Base-by-base conservation (phyloP, 2,797 vertebrate genomes). In the Rhinatrema bivittatum region DNA sequence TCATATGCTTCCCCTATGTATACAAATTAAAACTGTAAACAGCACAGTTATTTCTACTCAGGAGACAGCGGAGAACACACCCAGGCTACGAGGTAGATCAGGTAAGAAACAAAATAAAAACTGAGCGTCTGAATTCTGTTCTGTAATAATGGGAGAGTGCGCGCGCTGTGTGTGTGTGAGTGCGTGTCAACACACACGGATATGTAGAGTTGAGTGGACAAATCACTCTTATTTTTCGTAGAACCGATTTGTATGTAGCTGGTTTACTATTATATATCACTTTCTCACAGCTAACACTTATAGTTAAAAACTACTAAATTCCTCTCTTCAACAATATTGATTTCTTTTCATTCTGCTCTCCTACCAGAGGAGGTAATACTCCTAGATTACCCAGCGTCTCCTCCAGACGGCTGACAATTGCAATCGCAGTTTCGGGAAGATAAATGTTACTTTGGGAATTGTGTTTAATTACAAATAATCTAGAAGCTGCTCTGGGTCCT, bases 391-490 rank as follows among this genome's bases (percentile, higher is more conserved):
- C 60, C 63, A 40, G 42, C 66, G 34, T 76, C 82, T 79, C 78
- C 78, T 84, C 81, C 76, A 83, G 74, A 80, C 67, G 65, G 69
- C 24, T 80, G 78, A 82, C 84, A 84, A 82, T 70, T 81, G 83
- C 68, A 85, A 78, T 77, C 72, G 65, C 75, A 76, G 71, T 79
- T 79, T 69, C 53, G 34, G 74, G 75, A 87, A 85, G 80, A 88
- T 77, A 84, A 87, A 91, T 86, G 81, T 85, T 85, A 81, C 86
- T 84, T 79, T 79, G 86, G 81, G 82, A 85, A 86, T 82, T 81
- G 75, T 72, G 68, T 81, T 89, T 89, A 89, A 86, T 91, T 86
- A 74, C 74, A 74, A 87, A 85, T 82, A 82, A 87, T 81, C 73
- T 74, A 61, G 68, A 54, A 76, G 59, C 67, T 61, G 65, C 64